A percentile compares a stretch with the other conserved stretches of the same genome.
These are phyloP conservation scores for Matsumurasca onukii DNA, from an alignment of 1,140 invertebrate species.

Conservation along the genomic window DNA sequence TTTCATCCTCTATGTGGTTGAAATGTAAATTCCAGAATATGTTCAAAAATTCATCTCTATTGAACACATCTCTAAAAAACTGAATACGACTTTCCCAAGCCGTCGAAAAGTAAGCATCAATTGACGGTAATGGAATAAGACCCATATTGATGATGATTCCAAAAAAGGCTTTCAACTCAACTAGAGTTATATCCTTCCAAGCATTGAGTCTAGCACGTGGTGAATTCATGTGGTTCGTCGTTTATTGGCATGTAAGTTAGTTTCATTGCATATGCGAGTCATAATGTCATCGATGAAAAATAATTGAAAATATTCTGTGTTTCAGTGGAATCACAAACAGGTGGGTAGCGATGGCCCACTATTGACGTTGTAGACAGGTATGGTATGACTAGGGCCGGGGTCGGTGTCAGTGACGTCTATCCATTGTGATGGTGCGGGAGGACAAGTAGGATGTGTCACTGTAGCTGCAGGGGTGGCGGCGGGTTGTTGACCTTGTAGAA, in stretches of 20 bases:
- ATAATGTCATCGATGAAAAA: slow-evolving; percentile 1
- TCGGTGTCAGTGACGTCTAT: slow-evolving; percentile 41
- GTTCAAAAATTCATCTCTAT: slow-evolving; percentile 3
- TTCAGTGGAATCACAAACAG: not conserved
- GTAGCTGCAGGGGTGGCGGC: not conserved
- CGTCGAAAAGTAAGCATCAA: not conserved
- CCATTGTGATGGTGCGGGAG: not conserved
- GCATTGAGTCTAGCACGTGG: not conserved
- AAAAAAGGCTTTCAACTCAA: slow-evolving; percentile 6
- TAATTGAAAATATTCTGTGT: slow-evolving; percentile 6
- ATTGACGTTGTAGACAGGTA: not conserved
- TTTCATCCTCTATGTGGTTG: not conserved
- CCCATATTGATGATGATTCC: slow-evolving; percentile 11
- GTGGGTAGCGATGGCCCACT: not conserved
- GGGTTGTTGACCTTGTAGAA: not conserved
- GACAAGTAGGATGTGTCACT: not conserved
- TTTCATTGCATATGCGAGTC: not conserved
- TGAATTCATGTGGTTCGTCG: not conserved
- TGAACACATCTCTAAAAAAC: not conserved
- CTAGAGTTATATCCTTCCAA: not conserved
- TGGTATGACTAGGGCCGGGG: slow-evolving; percentile 42
- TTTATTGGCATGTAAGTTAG: not conserved
- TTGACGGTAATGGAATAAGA: not conserved
- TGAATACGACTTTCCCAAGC: not conserved
- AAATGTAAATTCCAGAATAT: slow-evolving; percentile 15